phyloP scores from a whole-genome alignment of 2,888 invertebrate species.

The Zygothrica quintamaculata region DNA sequence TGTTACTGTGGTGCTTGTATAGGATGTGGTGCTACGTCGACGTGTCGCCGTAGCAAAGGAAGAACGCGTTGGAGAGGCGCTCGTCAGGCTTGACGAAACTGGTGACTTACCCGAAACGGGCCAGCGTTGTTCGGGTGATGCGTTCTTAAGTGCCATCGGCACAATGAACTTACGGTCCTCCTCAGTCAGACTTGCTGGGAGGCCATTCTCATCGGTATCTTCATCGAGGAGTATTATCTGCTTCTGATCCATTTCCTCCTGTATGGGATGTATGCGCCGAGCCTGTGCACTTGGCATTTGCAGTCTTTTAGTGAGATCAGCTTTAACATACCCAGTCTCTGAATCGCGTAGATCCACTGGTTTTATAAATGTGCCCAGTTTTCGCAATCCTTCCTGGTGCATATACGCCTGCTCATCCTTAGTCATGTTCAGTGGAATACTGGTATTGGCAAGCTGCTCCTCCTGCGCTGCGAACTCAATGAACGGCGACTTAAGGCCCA shows the following conservation, averaged over 20 bases:
- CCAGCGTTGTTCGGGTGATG: slow-evolving; percentile 79
- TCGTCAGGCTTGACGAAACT: slow-evolving; percentile 39
- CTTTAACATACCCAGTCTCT: slow-evolving; percentile 83
- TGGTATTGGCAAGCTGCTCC: slow-evolving; percentile 83
- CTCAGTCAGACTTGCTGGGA: slow-evolving; percentile 82
- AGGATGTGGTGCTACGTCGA: slow-evolving; percentile 50
- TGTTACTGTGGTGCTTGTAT: slow-evolving; percentile 55
- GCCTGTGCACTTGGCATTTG: slow-evolving; percentile 59
- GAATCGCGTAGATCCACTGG: slow-evolving; percentile 83
- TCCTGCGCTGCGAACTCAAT: slow-evolving; percentile 83
- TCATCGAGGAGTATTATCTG: slow-evolving; percentile 84
- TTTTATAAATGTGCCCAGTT: slow-evolving; percentile 83
- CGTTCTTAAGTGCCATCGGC: slow-evolving; percentile 84
- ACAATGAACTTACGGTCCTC: slow-evolving; percentile 84
- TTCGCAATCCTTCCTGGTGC: slow-evolving; percentile 84
- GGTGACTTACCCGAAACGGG: slow-evolving; percentile 44
- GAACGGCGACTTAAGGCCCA: slow-evolving; percentile 84
- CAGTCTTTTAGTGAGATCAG: slow-evolving; percentile 82
- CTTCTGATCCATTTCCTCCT: slow-evolving; percentile 84
- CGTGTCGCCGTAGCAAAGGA: slow-evolving; percentile 37
- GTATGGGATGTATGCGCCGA: slow-evolving; percentile 81
- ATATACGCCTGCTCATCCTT: slow-evolving; percentile 84
- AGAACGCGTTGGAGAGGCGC: slow-evolving; percentile 54
- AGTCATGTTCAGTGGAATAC: slow-evolving; percentile 83
- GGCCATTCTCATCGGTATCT: slow-evolving; percentile 83